These are phyloP conservation scores for Eulemur albifrons DNA, from an alignment of 2,797 vertebrate genomes.

Conservation along the genomic window DNA sequence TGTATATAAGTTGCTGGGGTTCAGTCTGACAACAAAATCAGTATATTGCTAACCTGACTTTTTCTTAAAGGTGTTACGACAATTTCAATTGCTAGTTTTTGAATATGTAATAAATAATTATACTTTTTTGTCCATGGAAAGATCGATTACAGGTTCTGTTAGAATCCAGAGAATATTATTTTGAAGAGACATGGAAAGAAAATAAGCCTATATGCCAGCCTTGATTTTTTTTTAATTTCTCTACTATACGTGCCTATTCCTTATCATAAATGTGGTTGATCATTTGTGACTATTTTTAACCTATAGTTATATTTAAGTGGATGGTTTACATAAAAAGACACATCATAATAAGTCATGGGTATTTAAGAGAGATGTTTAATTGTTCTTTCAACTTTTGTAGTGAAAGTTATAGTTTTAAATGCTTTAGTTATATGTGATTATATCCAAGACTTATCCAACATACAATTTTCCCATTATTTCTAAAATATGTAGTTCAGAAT, in stretches of 20 bases:
- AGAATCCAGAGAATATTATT: neutral
- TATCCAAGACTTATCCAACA: neutral
- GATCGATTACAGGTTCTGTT: neutral
- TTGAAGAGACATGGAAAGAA: neutral
- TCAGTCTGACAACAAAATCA: conserved; percentile 31
- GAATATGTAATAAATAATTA: neutral
- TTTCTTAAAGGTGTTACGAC: conserved; percentile 52
- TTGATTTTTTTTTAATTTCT: neutral
- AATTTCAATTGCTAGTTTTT: conserved; percentile 36
- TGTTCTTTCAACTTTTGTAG: neutral
- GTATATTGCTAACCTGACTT: conserved; percentile 21
- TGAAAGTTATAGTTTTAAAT: conserved; percentile 10
- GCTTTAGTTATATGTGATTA: neutral
- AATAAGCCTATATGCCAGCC: neutral
- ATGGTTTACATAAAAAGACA: neutral
- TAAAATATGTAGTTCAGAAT: neutral
- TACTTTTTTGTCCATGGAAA: neutral
- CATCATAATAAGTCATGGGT: neutral
- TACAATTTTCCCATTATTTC: neutral
- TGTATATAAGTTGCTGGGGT: conserved; percentile 29
- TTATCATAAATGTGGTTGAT: neutral
- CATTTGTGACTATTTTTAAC: neutral
- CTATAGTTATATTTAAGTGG: neutral
- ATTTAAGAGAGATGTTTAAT: neutral
- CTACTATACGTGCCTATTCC: neutral